These are phyloP conservation scores for Circaetus gallicus DNA, from an alignment of 2,113 vertebrate genomes.

Conservation along the genomic window DNA sequence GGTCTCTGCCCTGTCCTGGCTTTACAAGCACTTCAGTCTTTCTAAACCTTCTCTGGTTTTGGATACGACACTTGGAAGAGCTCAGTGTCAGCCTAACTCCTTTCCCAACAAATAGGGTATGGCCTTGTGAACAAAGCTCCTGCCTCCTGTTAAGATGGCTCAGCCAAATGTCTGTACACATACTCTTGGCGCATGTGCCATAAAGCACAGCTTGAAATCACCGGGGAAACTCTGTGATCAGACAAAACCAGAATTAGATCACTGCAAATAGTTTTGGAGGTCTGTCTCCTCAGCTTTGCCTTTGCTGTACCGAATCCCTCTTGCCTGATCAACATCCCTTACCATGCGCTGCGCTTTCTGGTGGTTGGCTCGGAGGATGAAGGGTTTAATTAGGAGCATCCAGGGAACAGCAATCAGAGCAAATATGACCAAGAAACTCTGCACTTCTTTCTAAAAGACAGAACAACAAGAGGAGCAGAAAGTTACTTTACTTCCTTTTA, in stretches of 20 bases:
- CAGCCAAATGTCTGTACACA: background rate
- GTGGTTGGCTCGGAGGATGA: slow-evolving; percentile 75
- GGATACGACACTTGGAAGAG: background rate
- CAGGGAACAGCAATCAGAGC: slow-evolving; percentile 80
- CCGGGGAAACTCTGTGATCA: background rate
- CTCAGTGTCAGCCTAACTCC: background rate
- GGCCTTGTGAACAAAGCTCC: background rate
- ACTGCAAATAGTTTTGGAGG: background rate
- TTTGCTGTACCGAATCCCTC: background rate
- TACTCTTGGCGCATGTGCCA: rapidly evolving
- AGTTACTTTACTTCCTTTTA: background rate
- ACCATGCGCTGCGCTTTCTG: slow-evolving; percentile 66
- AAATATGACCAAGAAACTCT: slow-evolving; percentile 79
- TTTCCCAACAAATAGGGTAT: background rate
- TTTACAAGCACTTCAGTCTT: background rate
- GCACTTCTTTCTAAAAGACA: slow-evolving; percentile 74
- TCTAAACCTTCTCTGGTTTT: background rate
- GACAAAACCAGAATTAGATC: background rate
- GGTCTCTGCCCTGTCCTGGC: background rate
- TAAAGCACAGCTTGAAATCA: background rate
- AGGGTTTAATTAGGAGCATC: slow-evolving; percentile 84
- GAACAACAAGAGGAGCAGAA: background rate
- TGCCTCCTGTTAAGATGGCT: background rate
- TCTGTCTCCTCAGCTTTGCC: background rate
- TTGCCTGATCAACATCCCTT: background rate